Conservation (phyloP, 2,888 invertebrate genomes). For the Bellardia bayeri region DNA sequence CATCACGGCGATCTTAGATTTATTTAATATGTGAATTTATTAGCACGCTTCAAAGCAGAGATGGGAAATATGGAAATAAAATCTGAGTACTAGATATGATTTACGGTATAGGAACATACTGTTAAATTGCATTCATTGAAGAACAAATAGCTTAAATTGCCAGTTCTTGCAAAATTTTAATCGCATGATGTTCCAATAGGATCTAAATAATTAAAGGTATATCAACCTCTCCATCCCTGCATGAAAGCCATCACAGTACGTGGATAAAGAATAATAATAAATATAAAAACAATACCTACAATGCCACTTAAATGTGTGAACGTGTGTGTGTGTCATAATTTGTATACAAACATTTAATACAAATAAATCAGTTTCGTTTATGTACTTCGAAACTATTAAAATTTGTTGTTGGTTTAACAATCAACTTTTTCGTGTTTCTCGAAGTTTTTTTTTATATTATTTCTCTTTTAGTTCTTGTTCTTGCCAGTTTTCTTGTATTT, state of each 20-base stretch:
- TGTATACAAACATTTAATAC: conserved; percentile 25
- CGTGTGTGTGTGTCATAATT: conserved; percentile 35
- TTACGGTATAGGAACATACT: too few relatives aligned
- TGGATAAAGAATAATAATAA: conserved; percentile 12
- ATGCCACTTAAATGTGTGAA: background rate
- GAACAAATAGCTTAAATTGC: too few relatives aligned
- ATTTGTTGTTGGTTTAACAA: conserved; percentile 34
- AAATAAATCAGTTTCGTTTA: conserved; percentile 48
- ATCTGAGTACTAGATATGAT: too few relatives aligned
- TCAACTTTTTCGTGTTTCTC: conserved; percentile 26
- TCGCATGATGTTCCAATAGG: too few relatives aligned
- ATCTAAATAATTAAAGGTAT: too few relatives aligned
- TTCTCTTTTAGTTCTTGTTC: conserved; percentile 26
- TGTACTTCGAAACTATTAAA: conserved; percentile 50
- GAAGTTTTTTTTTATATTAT: conserved; percentile 21
- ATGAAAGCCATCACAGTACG: conserved; percentile 28
- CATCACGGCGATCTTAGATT: conserved; percentile 51
- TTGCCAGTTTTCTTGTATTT: conserved; percentile 55
- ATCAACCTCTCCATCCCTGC: too few relatives aligned
- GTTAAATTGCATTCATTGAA: too few relatives aligned
- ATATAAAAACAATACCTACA: background rate
- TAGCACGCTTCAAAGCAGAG: conserved; percentile 57
- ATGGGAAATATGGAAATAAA: too few relatives aligned
- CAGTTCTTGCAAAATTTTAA: too few relatives aligned
- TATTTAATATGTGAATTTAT: conserved; percentile 54